A percentile compares a stretch with the other conserved stretches of the same genome.
Evolutionary conservation across 2,888 invertebrate species (phyloP).

Genomic region (Agriotes lineatus): DNA sequence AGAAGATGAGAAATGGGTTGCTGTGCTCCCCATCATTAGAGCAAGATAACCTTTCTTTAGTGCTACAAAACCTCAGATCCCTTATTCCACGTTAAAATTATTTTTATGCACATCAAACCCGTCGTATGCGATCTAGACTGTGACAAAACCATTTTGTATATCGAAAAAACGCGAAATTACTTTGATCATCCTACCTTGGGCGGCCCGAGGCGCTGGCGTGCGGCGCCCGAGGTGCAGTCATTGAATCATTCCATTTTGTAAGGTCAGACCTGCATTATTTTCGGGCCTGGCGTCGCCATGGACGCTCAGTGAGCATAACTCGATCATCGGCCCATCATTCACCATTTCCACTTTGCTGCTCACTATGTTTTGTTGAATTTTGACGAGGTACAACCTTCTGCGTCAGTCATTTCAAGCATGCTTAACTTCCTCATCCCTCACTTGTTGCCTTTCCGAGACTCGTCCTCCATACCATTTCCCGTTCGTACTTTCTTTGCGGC

Average conservation of each 20-base stretch:
- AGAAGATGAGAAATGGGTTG: too few relatives aligned
- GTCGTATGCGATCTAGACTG: too few relatives aligned
- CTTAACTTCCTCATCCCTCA: neutral
- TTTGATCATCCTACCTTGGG: neutral
- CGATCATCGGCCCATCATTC: too few relatives aligned
- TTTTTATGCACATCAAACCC: too few relatives aligned
- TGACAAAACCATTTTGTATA: neutral
- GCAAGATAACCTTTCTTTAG: too few relatives aligned
- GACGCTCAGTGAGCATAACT: too few relatives aligned
- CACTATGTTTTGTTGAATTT: neutral
- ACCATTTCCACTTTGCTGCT: too few relatives aligned
- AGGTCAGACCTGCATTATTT: conserved; percentile 34
- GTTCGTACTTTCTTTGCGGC: neutral
- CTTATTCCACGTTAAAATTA: too few relatives aligned
- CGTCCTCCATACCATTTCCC: conserved; percentile 10
- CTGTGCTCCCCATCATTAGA: too few relatives aligned
- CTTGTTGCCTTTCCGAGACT: conserved; percentile 33
- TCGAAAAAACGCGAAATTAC: neutral
- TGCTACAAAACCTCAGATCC: too few relatives aligned
- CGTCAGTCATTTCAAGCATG: neutral
- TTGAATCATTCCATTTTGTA: conserved; percentile 29
- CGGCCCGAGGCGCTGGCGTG: neutral
- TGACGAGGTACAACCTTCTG: neutral
- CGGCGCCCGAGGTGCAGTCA: neutral
- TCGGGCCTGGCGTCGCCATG: too few relatives aligned